These are phyloP conservation scores for Nerophis lumbriciformis DNA, from an alignment of 2,113 vertebrate species.

Conservation along the genomic window DNA sequence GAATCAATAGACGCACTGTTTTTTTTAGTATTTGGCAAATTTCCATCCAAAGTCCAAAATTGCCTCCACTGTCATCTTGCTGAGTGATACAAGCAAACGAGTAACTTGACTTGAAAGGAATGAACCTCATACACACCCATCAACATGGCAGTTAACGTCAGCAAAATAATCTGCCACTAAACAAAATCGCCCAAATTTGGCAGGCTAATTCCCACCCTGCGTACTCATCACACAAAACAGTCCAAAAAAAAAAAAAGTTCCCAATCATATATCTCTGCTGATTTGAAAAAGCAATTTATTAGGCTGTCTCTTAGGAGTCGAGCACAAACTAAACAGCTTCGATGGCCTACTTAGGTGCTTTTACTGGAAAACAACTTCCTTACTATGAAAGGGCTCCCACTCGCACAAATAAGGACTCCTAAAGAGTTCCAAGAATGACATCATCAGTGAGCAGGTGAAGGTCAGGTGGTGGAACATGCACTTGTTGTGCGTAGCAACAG, in stretches of 20 bases:
- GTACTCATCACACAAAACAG: constrained; percentile 26
- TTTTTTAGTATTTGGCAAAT: too few species aligned
- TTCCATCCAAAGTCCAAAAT: too few species aligned
- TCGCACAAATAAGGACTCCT: constrained; percentile 27
- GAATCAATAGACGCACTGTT: too few species aligned
- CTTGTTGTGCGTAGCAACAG: too few species aligned
- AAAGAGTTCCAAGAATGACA: constrained; percentile 37
- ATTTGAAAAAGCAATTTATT: constrained; percentile 69
- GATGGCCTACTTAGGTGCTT: constrained; percentile 46
- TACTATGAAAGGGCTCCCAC: constrained; percentile 11
- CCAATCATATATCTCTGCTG: constrained; percentile 53
- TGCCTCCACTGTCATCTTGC: neutral
- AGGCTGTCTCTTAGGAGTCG: constrained; percentile 58
- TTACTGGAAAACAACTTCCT: constrained; percentile 13
- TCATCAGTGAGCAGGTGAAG: constrained; percentile 40
- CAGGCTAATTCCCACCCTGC: constrained; percentile 19
- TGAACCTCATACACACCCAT: constrained; percentile 1
- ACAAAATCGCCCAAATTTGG: constrained; percentile 4
- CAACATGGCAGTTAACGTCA: neutral
- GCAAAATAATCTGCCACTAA: constrained; percentile 1
- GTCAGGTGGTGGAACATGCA: too few species aligned
- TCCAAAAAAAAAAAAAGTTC: constrained; percentile 31
- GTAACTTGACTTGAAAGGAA: constrained; percentile 4
- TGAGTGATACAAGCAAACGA: neutral
- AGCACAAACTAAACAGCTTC: constrained; percentile 52